Conservation (phyloP, 2,113 vertebrate species). For the Labeo catla region DNA sequence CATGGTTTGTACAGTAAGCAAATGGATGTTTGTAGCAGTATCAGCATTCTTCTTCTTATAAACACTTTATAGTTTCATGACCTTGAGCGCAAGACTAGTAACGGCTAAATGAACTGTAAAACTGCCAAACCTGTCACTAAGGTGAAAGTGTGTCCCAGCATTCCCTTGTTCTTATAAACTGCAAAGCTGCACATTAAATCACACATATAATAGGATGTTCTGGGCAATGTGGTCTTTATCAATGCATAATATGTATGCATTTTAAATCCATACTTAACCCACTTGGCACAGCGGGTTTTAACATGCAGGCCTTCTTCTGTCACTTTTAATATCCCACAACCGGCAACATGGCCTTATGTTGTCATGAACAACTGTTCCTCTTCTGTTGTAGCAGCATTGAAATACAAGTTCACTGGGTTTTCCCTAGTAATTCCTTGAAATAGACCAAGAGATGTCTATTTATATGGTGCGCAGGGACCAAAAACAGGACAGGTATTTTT, state of each 20-base stretch:
- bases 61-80: not conserved
- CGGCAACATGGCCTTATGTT: not conserved
- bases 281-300: not conserved
- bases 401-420: not conserved
- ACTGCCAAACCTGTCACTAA: not conserved
- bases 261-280: constrained; percentile 35
- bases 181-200: not conserved
- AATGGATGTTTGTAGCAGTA: not conserved
- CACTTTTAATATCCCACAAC: constrained; percentile 9
- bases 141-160: not conserved
- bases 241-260: not conserved
- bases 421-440: not conserved
- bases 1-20: not conserved
- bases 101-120: not conserved
- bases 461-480: not conserved
- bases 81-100: not conserved
- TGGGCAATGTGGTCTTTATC: not conserved
- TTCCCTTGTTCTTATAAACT: not conserved
- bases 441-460: not conserved
- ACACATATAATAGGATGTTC: not conserved
- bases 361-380: not conserved
- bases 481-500: not conserved
- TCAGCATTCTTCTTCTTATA: not conserved
- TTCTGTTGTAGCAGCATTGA: not conserved
- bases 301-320: constrained; percentile 23